phyloP scores from a whole-genome alignment of 2,113 vertebrate species.

The Pao palembangensis region DNA sequence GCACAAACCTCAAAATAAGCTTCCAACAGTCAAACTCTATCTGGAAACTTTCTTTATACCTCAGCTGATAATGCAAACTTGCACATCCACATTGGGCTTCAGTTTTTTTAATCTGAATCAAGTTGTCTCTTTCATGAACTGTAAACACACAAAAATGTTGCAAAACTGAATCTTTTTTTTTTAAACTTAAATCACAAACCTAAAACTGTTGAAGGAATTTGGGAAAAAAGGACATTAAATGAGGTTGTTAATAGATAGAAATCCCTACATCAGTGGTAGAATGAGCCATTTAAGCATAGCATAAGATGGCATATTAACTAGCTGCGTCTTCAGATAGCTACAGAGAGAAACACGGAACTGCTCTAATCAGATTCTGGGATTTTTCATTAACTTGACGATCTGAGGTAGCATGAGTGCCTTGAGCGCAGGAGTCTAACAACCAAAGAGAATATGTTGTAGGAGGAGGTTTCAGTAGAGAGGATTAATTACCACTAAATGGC shows the following conservation, averaged over 20 bases:
- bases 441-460: slow-evolving; percentile 48
- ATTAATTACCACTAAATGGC: slow-evolving; percentile 69
- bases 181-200: too few relatives aligned
- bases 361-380: slow-evolving; percentile 37
- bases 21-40: too few relatives aligned
- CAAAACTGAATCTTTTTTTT: too few relatives aligned
- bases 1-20: slow-evolving; percentile 6
- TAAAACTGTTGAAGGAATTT: too few relatives aligned
- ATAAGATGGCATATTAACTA: slow-evolving; percentile 9
- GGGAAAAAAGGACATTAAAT: not conserved
- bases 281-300: slow-evolving; percentile 15
- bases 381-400: slow-evolving; percentile 39
- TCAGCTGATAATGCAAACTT: not conserved
- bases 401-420: slow-evolving; percentile 40
- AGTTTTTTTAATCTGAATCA: not conserved
- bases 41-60: slow-evolving; percentile 2
- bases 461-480: slow-evolving; percentile 60
- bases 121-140: not conserved
- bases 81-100: not conserved
- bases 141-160: too few relatives aligned
- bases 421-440: slow-evolving; percentile 49
- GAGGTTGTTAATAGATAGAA: too few relatives aligned
- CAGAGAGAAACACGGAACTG: slow-evolving; percentile 16
- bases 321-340: slow-evolving; percentile 11
- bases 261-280: not conserved